Evolutionary conservation across 2,797 vertebrate species (phyloP).

Genomic region (Anabacerthia variegaticeps): DNA sequence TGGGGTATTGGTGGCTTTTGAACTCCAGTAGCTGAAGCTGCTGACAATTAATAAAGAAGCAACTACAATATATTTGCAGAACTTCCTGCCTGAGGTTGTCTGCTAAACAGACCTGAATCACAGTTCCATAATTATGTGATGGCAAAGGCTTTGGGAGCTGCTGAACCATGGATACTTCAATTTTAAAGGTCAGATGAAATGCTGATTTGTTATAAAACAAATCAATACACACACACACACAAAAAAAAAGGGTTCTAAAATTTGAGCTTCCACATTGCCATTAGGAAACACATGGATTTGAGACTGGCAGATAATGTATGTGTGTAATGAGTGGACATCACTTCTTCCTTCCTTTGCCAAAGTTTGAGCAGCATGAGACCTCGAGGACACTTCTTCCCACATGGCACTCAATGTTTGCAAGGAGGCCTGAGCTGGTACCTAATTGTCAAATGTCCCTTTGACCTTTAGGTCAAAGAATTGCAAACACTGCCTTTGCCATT

Average conservation of each 20-base stretch:
- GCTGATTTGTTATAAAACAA: slow-evolving; percentile 69
- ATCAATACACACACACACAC: slow-evolving; percentile 10
- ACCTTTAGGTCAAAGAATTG: neutral
- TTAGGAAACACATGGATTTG: neutral
- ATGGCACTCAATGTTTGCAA: rapidly evolving
- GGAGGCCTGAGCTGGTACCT: rapidly evolving
- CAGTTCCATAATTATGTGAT: slow-evolving; percentile 36
- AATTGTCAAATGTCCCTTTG: neutral
- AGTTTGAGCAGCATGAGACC: neutral
- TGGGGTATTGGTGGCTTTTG: neutral
- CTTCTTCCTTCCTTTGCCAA: neutral
- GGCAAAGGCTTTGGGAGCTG: slow-evolving; percentile 57
- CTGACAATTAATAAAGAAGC: slow-evolving; percentile 46
- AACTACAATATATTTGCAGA: slow-evolving; percentile 28
- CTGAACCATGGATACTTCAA: slow-evolving; percentile 62
- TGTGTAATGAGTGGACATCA: neutral
- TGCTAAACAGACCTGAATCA: slow-evolving; percentile 24
- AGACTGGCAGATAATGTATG: neutral
- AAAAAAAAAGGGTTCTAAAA: neutral
- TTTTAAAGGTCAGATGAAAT: slow-evolving; percentile 71
- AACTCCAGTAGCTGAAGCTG: neutral
- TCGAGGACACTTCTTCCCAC: neutral
- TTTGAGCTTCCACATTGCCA: neutral
- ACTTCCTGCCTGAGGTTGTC: slow-evolving; percentile 1
- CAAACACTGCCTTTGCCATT: neutral